Conservation (phyloP, 1,140 invertebrate species). For the Aplysia californica region DNA sequence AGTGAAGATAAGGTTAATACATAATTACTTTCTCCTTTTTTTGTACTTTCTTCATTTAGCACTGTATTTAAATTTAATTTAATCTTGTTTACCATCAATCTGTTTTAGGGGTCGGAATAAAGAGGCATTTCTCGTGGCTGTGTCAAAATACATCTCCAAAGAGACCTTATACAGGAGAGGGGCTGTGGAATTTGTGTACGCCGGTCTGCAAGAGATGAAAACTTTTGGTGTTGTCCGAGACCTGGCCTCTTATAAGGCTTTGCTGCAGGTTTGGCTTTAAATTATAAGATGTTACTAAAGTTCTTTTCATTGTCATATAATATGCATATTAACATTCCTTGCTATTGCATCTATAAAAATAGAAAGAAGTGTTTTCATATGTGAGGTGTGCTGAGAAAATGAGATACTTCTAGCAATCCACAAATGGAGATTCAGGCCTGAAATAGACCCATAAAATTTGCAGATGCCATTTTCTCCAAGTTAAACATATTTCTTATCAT, state of each 20-base stretch:
- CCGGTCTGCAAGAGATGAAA: slow-evolving; percentile 88
- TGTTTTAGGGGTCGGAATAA: slow-evolving; percentile 30
- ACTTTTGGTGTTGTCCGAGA: slow-evolving; percentile 88
- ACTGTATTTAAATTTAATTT: no score
- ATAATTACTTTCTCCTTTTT: no score
- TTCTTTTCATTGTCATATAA: not conserved
- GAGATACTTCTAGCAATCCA: no score
- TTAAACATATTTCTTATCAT: no score
- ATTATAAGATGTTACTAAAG: not conserved
- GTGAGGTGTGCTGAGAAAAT: not conserved
- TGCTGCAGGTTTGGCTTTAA: slow-evolving; percentile 71
- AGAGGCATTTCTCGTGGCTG: slow-evolving; percentile 43
- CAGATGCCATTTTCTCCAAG: no score
- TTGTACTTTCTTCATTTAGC: no score
- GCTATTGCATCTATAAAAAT: not conserved
- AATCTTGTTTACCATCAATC: no score
- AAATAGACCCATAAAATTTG: not conserved
- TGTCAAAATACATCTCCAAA: slow-evolving; percentile 46
- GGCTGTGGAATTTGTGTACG: slow-evolving; percentile 94
- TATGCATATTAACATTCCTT: not conserved
- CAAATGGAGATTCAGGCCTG: not conserved
- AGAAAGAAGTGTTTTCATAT: not conserved
- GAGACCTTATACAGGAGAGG: slow-evolving; percentile 50
- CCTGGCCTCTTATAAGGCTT: slow-evolving; percentile 88
- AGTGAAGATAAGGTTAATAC: no score